Base-by-base conservation (phyloP, 2,888 invertebrate species). In the Meliscaeva auricollis region DNA sequence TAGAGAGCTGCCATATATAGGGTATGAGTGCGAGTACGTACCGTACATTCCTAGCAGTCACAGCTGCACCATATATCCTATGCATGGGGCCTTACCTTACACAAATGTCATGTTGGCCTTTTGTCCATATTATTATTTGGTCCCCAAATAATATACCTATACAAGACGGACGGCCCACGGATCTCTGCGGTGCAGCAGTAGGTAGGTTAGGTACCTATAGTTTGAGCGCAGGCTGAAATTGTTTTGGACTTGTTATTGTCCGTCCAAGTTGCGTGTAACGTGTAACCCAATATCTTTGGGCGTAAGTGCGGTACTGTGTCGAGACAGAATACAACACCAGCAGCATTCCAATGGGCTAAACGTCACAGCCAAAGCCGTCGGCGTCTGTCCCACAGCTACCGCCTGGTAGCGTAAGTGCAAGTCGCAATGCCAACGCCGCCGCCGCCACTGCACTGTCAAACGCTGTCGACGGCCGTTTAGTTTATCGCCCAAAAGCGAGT, bases 401-500 rank as follows among this genome's bases (percentile, higher is more conserved):
- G 69, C 66, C 52, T 26, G 15, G 44, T 26, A 44, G 22, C n/a
- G n/a, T n/a, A n/a, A n/a, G n/a, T n/a, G n/a, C n/a, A n/a, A n/a
- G n/a, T n/a, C n/a, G n/a, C n/a, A n/a, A n/a, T n/a, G n/a, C 38
- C 17, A n/a, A 13, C 11, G 11, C 26, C 44, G 44, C 38, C 22
- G n/a, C 32, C 20, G 26, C 41, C 38, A 41, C 41, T 20, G 56
- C 66, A 73, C 72, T 82, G 82, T 77, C 82, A 83, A 78, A 64
- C 84, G 26, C 74, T 79, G 79, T 84, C 79, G 74, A 79, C 74
- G 84, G 26, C 72, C 66, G 76, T 77, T 80, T 75, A 72, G 84
- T 84, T 84, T 84, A 84, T 84, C 84, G 69, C 66, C 70, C 84
- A 80, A 54, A 2, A 58, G 85, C 85, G 73, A 85, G 85, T 85